Percentiles rank a stretch among this genome's conserved stretches.
Conservation (phyloP, 2,113 vertebrate species). For the Phylloscopus whistleri region DNA sequence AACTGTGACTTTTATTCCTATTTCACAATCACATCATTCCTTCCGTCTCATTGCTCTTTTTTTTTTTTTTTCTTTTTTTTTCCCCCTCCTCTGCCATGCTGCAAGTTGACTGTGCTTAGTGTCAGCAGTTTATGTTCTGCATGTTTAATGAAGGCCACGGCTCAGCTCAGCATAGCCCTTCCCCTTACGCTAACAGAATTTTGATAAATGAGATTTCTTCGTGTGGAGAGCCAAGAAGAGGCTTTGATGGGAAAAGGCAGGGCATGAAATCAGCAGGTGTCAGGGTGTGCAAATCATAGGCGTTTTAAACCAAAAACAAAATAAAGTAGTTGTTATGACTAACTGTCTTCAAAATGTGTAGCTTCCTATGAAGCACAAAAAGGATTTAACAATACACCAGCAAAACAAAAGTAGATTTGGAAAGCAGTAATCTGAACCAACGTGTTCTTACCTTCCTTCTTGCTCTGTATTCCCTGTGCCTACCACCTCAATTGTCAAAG, state of each 20-base stretch:
- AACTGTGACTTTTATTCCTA: constrained; percentile 22
- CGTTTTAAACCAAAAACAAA: constrained; percentile 25
- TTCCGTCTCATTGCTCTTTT: constrained; percentile 33
- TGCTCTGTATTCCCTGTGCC: not conserved
- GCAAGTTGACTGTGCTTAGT: constrained; percentile 77
- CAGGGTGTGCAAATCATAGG: constrained; percentile 34
- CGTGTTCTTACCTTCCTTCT: not conserved
- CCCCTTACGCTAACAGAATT: constrained; percentile 75
- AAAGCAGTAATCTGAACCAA: not conserved
- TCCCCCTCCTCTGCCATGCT: not conserved
- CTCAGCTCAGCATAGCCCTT: constrained; percentile 67
- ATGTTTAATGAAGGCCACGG: constrained; percentile 83
- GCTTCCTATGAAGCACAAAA: not conserved
- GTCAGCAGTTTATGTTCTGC: constrained; percentile 90
- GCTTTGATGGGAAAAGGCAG: constrained; percentile 60
- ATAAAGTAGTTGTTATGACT: constrained; percentile 24
- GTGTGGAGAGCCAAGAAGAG: constrained; percentile 57
- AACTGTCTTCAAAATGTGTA: not conserved
- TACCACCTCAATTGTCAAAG: not conserved
- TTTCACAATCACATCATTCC: not conserved
- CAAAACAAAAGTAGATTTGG: not conserved
- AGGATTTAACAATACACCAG: not conserved
- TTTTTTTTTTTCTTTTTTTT: not conserved
- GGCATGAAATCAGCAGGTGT: constrained; percentile 56
- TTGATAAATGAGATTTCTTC: constrained; percentile 78